These are phyloP conservation scores for Popillia japonica DNA, from an alignment of 1,140 invertebrate genomes.

Conservation along the genomic window DNA sequence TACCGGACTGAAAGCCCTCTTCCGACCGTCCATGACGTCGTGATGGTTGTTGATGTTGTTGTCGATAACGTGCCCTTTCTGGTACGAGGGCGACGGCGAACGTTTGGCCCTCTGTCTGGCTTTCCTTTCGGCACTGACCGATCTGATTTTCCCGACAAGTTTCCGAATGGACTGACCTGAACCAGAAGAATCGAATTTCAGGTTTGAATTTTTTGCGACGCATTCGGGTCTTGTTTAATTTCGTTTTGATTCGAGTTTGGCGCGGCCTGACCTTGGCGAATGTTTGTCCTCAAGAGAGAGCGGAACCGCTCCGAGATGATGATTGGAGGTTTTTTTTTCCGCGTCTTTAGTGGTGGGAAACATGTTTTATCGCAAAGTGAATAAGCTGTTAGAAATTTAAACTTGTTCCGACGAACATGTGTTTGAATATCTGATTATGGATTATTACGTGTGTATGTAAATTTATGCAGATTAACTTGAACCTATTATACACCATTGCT, in stretches of 20 bases:
- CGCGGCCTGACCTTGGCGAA: not conserved
- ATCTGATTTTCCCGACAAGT: conserved; percentile 79
- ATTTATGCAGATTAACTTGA: not conserved
- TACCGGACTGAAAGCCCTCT: conserved; percentile 59
- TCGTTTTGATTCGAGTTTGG: not conserved
- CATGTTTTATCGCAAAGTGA: not conserved
- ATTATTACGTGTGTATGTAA: not conserved
- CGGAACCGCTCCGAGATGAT: not conserved
- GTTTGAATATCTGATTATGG: not conserved
- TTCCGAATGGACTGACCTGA: conserved; percentile 77
- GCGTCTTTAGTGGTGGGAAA: not conserved
- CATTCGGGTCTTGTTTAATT: not conserved
- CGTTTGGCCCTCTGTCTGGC: conserved; percentile 65
- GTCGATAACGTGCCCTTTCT: conserved; percentile 71
- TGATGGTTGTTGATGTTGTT: conserved; percentile 54
- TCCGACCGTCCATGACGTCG: conserved; percentile 49
- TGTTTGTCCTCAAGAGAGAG: not conserved
- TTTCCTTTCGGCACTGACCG: conserved; percentile 76
- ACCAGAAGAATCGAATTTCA: not conserved
- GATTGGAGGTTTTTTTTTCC: not conserved
- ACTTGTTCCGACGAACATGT: not conserved
- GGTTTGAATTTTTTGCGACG: not conserved
- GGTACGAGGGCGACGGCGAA: conserved; percentile 66
- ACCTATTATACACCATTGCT: no score
- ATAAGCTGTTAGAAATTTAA: not conserved